phyloP scores from a whole-genome alignment of 2,797 vertebrate species.

The Leptatherina wallacei region DNA sequence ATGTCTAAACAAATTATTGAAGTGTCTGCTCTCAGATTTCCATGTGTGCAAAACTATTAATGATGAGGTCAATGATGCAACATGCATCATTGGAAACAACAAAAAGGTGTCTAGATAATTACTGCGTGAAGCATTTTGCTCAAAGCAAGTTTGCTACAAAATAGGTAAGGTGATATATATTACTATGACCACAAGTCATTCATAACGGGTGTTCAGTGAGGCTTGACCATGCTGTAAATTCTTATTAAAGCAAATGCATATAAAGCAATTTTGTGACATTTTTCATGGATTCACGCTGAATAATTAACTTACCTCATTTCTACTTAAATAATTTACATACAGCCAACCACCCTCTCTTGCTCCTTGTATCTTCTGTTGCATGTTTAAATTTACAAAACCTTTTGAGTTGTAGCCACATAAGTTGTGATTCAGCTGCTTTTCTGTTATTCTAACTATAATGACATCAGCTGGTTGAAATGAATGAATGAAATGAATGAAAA shows the following conservation, averaged over 20 bases:
- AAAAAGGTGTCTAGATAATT: conserved; percentile 4
- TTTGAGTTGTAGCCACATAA: conserved; percentile 1
- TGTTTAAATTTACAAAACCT: not conserved
- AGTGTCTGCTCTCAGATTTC: conserved; percentile 12
- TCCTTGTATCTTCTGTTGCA: conserved; percentile 11
- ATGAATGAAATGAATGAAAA: too few species aligned
- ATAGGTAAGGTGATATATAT: conserved; percentile 29
- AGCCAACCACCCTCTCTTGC: not conserved
- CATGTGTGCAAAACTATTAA: not conserved
- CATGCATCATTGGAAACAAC: conserved; percentile 20
- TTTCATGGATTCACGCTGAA: conserved; percentile 1
- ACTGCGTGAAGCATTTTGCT: conserved; percentile 23
- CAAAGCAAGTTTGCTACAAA: conserved; percentile 7
- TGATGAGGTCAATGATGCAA: conserved; percentile 1
- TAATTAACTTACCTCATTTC: conserved; percentile 21
- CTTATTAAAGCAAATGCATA: conserved; percentile 37
- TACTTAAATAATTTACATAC: conserved; percentile 16
- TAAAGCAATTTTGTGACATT: conserved; percentile 14
- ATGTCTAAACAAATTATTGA: conserved; percentile 13
- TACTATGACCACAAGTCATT: not conserved
- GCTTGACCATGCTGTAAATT: conserved; percentile 10
- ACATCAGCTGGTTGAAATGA: conserved; percentile 25
- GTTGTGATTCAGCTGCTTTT: conserved; percentile 39
- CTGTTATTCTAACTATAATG: conserved; percentile 28
- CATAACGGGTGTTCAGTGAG: conserved; percentile 13